A percentile compares a stretch with the other conserved stretches of the same genome.
These are phyloP conservation scores for crab-eating macaque (Macaca fascicularis) DNA, from an alignment of 2,113 vertebrate genomes.

Conservation along the genomic window DNA sequence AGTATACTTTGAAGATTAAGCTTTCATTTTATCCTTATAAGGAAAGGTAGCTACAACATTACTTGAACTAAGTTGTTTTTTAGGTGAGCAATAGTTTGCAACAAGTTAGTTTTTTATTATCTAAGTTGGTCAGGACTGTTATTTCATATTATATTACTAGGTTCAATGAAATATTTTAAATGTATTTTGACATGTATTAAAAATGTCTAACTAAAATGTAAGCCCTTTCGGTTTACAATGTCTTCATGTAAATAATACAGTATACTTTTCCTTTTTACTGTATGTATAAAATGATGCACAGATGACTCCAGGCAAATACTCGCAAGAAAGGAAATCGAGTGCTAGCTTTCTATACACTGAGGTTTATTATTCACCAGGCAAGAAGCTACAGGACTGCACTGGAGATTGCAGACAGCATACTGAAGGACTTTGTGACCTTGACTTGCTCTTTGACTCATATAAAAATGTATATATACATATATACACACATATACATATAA, in stretches of 20 bases:
- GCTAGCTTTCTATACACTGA: not conserved
- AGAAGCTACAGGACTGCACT: not conserved
- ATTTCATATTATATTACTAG: not conserved
- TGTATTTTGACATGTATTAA: not conserved
- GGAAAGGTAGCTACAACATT: not conserved
- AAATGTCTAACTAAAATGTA: not conserved
- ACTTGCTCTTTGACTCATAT: not conserved
- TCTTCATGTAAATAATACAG: not conserved
- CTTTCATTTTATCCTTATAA: not conserved
- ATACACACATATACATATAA: not conserved
- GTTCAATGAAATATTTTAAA: not conserved
- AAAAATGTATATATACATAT: not conserved
- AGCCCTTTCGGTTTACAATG: not conserved
- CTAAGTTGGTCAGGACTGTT: not conserved
- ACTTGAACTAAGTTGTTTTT: not conserved
- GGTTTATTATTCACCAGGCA: not conserved
- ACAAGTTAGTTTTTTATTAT: not conserved
- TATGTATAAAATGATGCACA: not conserved
- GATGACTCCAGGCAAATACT: not conserved
- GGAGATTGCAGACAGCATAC: not conserved
- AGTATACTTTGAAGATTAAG: constrained; percentile 1
- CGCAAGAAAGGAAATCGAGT: not conserved
- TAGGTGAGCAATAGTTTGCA: not conserved
- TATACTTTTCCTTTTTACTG: not conserved
- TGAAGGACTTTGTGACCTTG: not conserved